Evolutionary conservation across 1,140 invertebrate genomes (phyloP), one percentile per base, ranked within the genome.

Genomic region (Dreissena polymorpha): DNA sequence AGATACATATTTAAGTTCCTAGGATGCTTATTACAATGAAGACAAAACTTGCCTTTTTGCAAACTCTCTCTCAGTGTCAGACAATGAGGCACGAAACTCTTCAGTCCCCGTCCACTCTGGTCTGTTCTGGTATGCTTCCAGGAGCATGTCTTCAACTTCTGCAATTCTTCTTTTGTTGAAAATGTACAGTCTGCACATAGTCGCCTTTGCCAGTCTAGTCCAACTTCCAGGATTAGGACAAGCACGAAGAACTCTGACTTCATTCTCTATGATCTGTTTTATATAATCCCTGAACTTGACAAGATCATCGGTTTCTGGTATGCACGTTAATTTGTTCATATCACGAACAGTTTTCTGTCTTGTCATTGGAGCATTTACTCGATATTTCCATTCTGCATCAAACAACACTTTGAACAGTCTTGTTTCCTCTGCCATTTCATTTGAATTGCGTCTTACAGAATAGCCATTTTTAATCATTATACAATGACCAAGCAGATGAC

Each of bases 311-410:
- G 74, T 77, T 39, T 67, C 60, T 29, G 60, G 74, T 49, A 77
- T 65, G 13, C 10, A 18, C 25, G 10, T 18, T 14, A 51, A 12
- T 51, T 77, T 77, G 29, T 77, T 65, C 18, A 65, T 18, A 50
- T 77, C 63, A 55, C 60, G 18, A 55, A 23, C 49, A 71, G 55
- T 77, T 49, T 60, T 77, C 29, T 60, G 76, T 23, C 71, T 77
- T 10, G 21, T 76, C 18, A 53, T 60, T 16, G 60, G 39, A 39
- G 82, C 14, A 67, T 83, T 83, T 1, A 83, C 72, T 12, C 49
- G 50, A 53, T 50, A 83, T 29, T 68, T 75, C 71, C 80, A 83
- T 23, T 83, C 72, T 18, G 71, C 50, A 13, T 76, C 80, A 83
- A 68, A 83, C n/a, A 68, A 29, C 8, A 67, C 21, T 63, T 83